Conservation (phyloP, 2,888 invertebrate genomes). For the Megalurothrips usitatus region DNA sequence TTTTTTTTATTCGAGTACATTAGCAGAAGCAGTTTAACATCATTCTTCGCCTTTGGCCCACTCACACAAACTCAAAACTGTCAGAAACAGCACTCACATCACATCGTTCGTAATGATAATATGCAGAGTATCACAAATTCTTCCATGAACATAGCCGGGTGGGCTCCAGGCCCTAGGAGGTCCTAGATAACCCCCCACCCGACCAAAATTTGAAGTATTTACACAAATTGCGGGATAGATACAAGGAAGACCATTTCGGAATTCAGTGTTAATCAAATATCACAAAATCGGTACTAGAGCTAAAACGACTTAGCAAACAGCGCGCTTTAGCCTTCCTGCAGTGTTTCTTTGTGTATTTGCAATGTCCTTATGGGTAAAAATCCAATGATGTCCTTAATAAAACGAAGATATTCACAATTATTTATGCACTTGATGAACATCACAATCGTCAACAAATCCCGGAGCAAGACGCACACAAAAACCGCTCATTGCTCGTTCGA, state of each 20-base stretch:
- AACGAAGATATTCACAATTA: background rate
- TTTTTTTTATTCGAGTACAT: background rate
- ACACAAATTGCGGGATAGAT: conserved; percentile 6
- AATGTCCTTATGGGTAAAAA: background rate
- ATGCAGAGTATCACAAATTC: conserved; percentile 20
- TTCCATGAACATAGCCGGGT: background rate
- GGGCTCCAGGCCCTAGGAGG: background rate
- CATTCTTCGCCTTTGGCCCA: conserved; percentile 19
- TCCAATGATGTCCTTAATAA: no score
- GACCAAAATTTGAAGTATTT: background rate
- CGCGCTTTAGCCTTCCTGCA: conserved; percentile 18
- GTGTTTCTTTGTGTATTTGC: conserved; percentile 17
- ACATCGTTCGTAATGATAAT: background rate
- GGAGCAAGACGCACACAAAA: no score
- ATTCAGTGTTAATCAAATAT: conserved; percentile 25
- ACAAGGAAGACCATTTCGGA: conserved; percentile 25
- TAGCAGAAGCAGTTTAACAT: conserved; percentile 9
- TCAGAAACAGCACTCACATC: conserved; percentile 16
- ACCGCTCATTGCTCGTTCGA: background rate
- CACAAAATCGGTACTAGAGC: conserved; percentile 22
- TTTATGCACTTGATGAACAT: no score
- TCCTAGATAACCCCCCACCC: background rate
- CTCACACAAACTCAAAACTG: background rate
- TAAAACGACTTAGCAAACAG: background rate
- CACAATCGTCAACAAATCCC: no score